These are phyloP conservation scores for Cyanoramphus novaezelandiae DNA, from an alignment of 2,113 vertebrate genomes.

Conservation along the genomic window DNA sequence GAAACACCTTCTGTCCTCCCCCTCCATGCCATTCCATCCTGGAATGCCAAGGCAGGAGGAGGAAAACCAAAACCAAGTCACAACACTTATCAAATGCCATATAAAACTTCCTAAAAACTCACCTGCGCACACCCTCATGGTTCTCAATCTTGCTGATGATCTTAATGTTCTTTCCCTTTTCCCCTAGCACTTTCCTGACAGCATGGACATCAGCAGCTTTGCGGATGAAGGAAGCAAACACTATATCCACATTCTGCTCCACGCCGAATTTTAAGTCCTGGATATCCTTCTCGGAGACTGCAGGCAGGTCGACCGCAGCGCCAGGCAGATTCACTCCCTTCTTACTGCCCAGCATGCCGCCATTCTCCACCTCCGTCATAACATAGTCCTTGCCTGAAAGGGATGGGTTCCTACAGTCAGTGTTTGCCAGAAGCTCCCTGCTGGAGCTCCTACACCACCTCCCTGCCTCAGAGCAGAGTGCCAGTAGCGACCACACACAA, in stretches of 20 bases:
- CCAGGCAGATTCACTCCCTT: conserved; percentile 96
- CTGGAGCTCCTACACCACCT: neutral
- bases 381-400: conserved; percentile 82
- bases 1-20: neutral
- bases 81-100: neutral
- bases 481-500: fast-evolving
- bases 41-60: neutral
- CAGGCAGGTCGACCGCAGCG: conserved; percentile 91
- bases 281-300: conserved; percentile 92
- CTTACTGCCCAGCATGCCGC: conserved; percentile 92
- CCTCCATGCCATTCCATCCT: neutral
- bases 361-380: conserved; percentile 89
- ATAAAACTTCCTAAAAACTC: neutral
- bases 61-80: neutral
- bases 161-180: conserved; percentile 96
- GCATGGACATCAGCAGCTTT: conserved; percentile 92
- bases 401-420: neutral
- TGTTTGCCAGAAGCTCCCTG: fast-evolving
- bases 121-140: conserved; percentile 95
- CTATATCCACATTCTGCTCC: conserved; percentile 95
- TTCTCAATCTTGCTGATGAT: conserved; percentile 99
- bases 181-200: conserved; percentile 89
- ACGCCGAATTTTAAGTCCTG: conserved; percentile 93
- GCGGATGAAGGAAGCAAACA: conserved; percentile 97
- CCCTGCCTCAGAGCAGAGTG: neutral